phyloP scores from a whole-genome alignment of 2,113 vertebrate genomes.

The Syngnathus typhle region DNA sequence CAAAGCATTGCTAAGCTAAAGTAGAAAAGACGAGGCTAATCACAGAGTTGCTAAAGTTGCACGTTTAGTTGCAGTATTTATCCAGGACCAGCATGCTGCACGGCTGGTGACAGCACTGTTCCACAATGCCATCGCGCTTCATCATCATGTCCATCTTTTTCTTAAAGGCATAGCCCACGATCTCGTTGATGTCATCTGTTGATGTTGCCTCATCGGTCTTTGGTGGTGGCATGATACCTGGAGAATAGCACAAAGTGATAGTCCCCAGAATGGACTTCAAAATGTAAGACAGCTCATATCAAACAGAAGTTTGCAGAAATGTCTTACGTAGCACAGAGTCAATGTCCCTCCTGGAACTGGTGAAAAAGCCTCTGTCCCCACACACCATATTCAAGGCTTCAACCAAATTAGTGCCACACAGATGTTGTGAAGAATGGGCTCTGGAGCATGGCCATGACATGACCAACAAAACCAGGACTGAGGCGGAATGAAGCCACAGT shows the following conservation, averaged over 20 bases:
- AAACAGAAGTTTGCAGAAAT: background rate
- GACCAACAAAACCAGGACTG: constrained; percentile 71
- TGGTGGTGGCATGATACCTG: constrained; percentile 49
- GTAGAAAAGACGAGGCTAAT: constrained; percentile 1
- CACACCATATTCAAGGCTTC: constrained; percentile 82
- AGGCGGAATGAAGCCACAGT: constrained; percentile 69
- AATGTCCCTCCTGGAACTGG: constrained; percentile 65
- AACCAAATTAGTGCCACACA: constrained; percentile 84
- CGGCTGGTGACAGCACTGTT: constrained; percentile 78
- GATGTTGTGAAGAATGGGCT: constrained; percentile 62
- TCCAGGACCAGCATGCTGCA: constrained; percentile 81
- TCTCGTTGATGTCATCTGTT: constrained; percentile 45
- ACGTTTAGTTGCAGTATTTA: constrained; percentile 78
- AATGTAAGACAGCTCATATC: background rate
- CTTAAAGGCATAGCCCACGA: constrained; percentile 61
- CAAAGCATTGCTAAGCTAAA: background rate
- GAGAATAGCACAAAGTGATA: background rate
- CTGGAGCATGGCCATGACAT: constrained; percentile 49
- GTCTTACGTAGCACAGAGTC: constrained; percentile 71
- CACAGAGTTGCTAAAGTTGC: background rate
- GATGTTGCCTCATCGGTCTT: constrained; percentile 48
- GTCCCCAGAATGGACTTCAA: background rate
- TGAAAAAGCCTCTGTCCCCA: constrained; percentile 79
- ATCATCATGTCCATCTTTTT: constrained; percentile 67
- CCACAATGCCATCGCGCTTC: constrained; percentile 77